Evolutionary conservation across 2,113 vertebrate genomes (phyloP).

Genomic region (Heterotis niloticus): DNA sequence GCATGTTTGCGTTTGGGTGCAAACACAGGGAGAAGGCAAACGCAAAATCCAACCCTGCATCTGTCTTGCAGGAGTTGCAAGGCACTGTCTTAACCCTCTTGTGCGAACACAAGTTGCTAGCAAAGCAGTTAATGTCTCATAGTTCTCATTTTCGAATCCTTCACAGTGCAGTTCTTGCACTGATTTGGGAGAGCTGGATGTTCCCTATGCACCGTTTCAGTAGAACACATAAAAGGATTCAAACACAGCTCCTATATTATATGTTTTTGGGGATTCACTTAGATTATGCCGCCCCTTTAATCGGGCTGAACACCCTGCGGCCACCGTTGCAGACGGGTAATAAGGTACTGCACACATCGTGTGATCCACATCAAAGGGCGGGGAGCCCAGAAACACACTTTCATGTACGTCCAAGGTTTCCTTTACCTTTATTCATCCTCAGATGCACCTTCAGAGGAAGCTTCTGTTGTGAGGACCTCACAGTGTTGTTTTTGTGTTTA

Average conservation of each 20-base stretch:
- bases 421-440: no score
- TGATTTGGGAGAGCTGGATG: no score
- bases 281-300: not conserved
- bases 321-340: not conserved
- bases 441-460: no score
- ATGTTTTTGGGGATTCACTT: not conserved
- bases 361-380: not conserved
- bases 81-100: not conserved
- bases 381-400: no score
- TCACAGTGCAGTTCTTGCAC: no score
- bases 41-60: no score
- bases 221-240: not conserved
- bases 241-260: not conserved
- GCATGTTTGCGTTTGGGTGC: no score
- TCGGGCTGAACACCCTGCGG: not conserved
- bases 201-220: no score
- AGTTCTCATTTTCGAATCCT: not conserved
- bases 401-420: no score
- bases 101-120: not conserved
- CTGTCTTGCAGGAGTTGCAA: no score
- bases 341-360: conserved; percentile 25
- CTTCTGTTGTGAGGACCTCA: no score
- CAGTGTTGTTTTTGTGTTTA: not conserved
- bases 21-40: no score
- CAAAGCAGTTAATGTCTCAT: not conserved